Conservation (phyloP, 2,888 invertebrate genomes). For the Malachius bipustulatus region DNA sequence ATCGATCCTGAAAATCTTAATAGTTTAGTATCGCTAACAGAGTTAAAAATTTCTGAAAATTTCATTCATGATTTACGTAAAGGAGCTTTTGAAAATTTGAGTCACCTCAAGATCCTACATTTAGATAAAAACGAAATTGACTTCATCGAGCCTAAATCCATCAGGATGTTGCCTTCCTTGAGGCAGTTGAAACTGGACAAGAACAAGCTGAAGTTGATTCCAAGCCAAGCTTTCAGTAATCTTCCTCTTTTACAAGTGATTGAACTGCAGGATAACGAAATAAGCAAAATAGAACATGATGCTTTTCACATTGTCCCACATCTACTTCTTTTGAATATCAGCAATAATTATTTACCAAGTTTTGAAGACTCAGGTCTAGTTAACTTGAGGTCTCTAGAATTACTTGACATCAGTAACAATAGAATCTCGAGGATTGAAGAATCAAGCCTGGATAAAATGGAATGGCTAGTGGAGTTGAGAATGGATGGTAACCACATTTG, state of each 20-base stretch:
- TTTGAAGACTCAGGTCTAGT: slow-evolving; percentile 65
- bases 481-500: slow-evolving; percentile 78
- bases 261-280: slow-evolving; percentile 69
- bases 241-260: slow-evolving; percentile 60
- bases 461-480: slow-evolving; percentile 77
- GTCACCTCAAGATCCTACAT: slow-evolving; percentile 59
- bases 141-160: slow-evolving; percentile 58
- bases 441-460: slow-evolving; percentile 61
- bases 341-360: slow-evolving; percentile 63
- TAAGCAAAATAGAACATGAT: slow-evolving; percentile 57
- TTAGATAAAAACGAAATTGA: slow-evolving; percentile 72
- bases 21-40: slow-evolving; percentile 54
- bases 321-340: slow-evolving; percentile 70
- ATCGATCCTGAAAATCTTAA: slow-evolving; percentile 58
- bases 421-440: slow-evolving; percentile 51
- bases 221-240: slow-evolving; percentile 64
- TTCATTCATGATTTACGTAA: slow-evolving; percentile 56
- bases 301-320: slow-evolving; percentile 70
- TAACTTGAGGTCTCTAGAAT: slow-evolving; percentile 65
- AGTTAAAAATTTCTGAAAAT: slow-evolving; percentile 64
- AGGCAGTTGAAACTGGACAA: slow-evolving; percentile 47
- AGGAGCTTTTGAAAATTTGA: slow-evolving; percentile 60
- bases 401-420: slow-evolving; percentile 75
- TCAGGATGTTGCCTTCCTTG: slow-evolving; percentile 57
- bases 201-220: slow-evolving; percentile 63